Conservation (phyloP, 2,888 invertebrate genomes). For the Epistrophe eligans region DNA sequence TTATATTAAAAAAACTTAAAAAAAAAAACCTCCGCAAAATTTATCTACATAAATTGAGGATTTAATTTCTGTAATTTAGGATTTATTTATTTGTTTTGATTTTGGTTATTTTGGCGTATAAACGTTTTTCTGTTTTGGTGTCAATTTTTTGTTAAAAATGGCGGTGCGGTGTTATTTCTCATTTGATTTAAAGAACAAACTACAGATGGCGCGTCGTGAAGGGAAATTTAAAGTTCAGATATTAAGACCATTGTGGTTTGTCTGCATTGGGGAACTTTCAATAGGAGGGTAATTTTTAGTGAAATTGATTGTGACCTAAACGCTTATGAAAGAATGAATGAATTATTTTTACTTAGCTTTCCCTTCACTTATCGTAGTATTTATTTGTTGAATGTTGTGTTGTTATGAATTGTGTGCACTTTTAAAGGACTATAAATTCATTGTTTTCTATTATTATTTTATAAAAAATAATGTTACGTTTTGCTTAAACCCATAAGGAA, state of each 20-base stretch:
- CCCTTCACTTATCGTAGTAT: too few species aligned
- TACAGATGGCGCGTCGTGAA: neutral
- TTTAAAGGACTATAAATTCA: too few species aligned
- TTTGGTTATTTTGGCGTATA: slow-evolving; percentile 1
- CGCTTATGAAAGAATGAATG: too few species aligned
- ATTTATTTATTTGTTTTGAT: slow-evolving; percentile 8
- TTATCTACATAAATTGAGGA: neutral
- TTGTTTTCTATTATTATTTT: too few species aligned
- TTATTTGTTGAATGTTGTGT: too few species aligned
- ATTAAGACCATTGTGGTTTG: neutral
- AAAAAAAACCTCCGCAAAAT: neutral
- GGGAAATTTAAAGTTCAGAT: neutral
- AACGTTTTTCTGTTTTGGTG: slow-evolving; percentile 5
- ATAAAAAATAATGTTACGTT: too few species aligned
- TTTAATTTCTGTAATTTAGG: neutral
- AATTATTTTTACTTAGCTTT: too few species aligned
- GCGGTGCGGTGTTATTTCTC: neutral
- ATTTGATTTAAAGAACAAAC: neutral
- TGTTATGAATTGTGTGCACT: too few species aligned
- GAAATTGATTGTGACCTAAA: too few species aligned
- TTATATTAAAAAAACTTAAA: neutral
- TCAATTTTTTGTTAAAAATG: slow-evolving; percentile 25
- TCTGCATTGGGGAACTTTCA: neutral
- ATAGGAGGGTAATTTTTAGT: neutral
- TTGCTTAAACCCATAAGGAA: too few species aligned